Base-by-base conservation (phyloP, 1,140 invertebrate species). In the Leptopilina boulardi region DNA sequence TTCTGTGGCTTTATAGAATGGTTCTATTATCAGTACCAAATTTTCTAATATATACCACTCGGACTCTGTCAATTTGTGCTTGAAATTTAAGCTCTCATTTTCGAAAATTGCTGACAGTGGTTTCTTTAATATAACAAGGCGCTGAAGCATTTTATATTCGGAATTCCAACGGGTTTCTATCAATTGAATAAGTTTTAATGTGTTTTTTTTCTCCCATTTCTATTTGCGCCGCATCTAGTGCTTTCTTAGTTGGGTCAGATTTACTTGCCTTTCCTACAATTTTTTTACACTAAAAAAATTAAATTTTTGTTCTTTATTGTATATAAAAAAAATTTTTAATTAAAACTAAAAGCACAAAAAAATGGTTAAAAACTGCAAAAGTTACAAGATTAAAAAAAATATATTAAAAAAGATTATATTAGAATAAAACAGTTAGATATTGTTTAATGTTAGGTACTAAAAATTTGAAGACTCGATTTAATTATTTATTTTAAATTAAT, bases 141-240 rank as follows among this genome's bases (percentile, higher is more conserved):
- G 3, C n/a, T 15, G n/a, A 23, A 51, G 0, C 72, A 73, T 73
- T 15, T 73, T 54, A 0, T 23, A 26, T 26, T 73, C 19, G 13
- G 18, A 54, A 73, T 54, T 54, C 72, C 72, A 73, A n/a, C 72
- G 42, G 9, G 72, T 73, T n/a, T 73, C 72, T 3, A 73, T n/a
- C 13, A 54, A 54, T 56, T 73, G 44, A 11, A 73, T 0, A 13
- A 73, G 8, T 10, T 54, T 51, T 9, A 73, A 54, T 0, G 13
- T 0, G 13, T 54, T 73, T 11, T 26, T 42, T 34, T 13, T 13
- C 44, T 13, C 44, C 21, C 21, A 47, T 44, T 42, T 44, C 10
- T 19, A 13, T 73, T 11, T 44, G 72, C n/a, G 19, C 44, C 54
- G 34, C 19, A 51, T 47, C 72, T 26, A 73, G 19, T 13, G 41